Evolutionary conservation across 2,113 vertebrate species (phyloP).

Genomic region (Ceyx margarethae): DNA sequence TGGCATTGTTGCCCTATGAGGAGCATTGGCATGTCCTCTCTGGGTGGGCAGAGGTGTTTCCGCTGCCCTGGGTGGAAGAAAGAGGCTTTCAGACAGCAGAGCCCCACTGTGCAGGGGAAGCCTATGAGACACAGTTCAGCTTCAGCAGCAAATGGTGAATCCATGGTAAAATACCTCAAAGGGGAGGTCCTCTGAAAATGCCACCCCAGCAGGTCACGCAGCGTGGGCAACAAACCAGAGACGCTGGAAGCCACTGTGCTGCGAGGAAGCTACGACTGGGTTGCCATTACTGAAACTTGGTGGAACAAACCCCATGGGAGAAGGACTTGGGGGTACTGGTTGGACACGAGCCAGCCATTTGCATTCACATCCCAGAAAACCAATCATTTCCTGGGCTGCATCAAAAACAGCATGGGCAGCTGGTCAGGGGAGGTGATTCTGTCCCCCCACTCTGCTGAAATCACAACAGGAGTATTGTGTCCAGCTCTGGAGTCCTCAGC

Average conservation of each 20-base stretch:
- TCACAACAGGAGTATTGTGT: too few species aligned
- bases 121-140: accelerated
- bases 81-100: neutral
- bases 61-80: neutral
- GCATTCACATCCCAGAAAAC: too few species aligned
- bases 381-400: too few species aligned
- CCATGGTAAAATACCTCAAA: neutral
- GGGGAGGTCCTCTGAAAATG: neutral
- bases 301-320: neutral
- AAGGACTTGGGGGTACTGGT: too few species aligned
- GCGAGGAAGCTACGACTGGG: neutral
- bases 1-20: neutral
- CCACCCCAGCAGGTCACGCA: neutral
- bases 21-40: neutral
- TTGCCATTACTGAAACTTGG: neutral
- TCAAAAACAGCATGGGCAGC: too few species aligned
- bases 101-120: neutral
- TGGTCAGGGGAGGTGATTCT: too few species aligned
- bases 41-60: neutral
- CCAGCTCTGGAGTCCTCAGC: too few species aligned
- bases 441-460: too few species aligned
- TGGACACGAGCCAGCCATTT: too few species aligned
- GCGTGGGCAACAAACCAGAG: neutral
- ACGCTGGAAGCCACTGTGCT: neutral
- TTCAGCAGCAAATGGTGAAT: neutral